These are phyloP conservation scores for Cepaea hortensis DNA, from an alignment of 2,888 invertebrate genomes.

Conservation along the genomic window DNA sequence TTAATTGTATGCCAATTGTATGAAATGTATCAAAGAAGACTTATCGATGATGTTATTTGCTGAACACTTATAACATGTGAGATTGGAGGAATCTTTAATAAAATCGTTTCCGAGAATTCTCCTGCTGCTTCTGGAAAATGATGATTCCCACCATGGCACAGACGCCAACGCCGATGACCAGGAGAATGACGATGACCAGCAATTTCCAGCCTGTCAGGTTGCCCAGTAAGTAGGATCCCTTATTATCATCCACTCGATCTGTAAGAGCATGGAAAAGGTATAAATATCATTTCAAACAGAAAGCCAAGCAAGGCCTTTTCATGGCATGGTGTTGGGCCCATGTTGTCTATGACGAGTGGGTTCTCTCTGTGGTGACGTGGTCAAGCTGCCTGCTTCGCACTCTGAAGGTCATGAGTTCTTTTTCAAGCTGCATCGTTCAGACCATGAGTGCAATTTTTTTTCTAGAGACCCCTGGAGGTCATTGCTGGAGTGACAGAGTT, in stretches of 20 bases:
- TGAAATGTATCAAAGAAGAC: background rate
- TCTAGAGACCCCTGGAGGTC: no score
- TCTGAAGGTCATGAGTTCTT: no score
- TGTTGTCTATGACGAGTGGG: background rate
- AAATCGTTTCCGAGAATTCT: constrained; percentile 91
- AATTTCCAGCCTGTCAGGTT: constrained; percentile 93
- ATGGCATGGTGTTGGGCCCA: background rate
- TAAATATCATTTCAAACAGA: background rate
- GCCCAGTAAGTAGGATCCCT: constrained; percentile 77
- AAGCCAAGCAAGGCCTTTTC: background rate
- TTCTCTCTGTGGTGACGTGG: no score
- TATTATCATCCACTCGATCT: constrained; percentile 85
- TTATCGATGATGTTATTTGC: background rate
- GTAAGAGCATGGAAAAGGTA: background rate
- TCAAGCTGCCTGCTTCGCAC: no score
- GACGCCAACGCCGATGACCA: constrained; percentile 88
- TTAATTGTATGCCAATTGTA: background rate
- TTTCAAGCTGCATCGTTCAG: no score
- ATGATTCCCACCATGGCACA: constrained; percentile 91
- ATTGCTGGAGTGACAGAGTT: no score
- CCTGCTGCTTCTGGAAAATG: constrained; percentile 94
- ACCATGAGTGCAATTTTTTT: no score
- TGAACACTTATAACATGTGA: background rate
- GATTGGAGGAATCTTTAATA: constrained; percentile 77
- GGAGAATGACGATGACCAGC: constrained; percentile 90